phyloP scores from a whole-genome alignment of 2,888 invertebrate species.

The Nomada fucata region DNA sequence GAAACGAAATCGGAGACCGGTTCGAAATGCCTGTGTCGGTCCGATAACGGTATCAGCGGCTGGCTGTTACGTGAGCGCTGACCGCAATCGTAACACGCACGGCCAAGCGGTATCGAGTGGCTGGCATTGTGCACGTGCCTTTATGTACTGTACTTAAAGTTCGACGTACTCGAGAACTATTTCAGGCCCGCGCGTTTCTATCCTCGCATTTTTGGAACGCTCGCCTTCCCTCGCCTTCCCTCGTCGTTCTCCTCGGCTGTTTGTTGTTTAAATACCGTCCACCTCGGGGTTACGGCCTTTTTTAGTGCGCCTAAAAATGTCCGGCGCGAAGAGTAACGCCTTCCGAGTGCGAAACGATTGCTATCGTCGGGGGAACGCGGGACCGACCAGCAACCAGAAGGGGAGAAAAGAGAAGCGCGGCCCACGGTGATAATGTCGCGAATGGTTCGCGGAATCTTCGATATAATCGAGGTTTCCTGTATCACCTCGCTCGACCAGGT shows the following conservation, averaged over 20 bases:
- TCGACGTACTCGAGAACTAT: slow-evolving; percentile 68
- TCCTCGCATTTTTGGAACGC: slow-evolving; percentile 53
- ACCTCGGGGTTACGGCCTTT: neutral
- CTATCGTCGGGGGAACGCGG: too few relatives aligned
- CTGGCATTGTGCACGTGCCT: slow-evolving; percentile 70
- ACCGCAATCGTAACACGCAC: slow-evolving; percentile 78
- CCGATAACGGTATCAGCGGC: slow-evolving; percentile 80
- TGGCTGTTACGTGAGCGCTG: slow-evolving; percentile 77
- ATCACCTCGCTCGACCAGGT: neutral
- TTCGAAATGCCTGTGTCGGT: slow-evolving; percentile 74
- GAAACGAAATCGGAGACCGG: slow-evolving; percentile 78
- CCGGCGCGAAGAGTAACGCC: neutral
- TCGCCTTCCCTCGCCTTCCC: neutral
- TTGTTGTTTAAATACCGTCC: slow-evolving; percentile 8
- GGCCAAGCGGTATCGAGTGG: slow-evolving; percentile 59
- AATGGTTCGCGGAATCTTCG: slow-evolving; percentile 4
- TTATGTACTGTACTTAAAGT: slow-evolving; percentile 66
- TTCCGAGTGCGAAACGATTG: neutral
- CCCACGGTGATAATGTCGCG: too few relatives aligned
- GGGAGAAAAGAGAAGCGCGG: too few relatives aligned
- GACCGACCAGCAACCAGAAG: too few relatives aligned
- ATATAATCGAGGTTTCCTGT: neutral
- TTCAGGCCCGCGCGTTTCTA: slow-evolving; percentile 54
- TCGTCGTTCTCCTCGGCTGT: neutral
- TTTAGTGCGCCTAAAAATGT: slow-evolving; percentile 2